Base-by-base conservation (phyloP, 1,140 invertebrate genomes). In the Drosophila mojavensis region DNA sequence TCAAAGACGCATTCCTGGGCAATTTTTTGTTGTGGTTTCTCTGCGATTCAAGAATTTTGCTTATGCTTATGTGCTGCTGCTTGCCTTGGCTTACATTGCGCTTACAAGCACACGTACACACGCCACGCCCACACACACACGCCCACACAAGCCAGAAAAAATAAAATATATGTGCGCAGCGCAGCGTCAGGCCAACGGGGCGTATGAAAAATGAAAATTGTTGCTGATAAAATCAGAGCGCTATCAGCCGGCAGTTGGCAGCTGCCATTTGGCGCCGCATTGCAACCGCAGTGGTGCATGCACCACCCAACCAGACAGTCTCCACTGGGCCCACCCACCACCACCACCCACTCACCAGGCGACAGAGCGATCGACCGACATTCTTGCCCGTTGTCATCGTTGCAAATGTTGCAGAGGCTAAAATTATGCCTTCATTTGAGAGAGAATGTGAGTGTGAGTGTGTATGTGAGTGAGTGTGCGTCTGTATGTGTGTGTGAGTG, bases 181-280 rank as follows among this genome's bases (percentile, higher is more conserved):
- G 48, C 61, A 39, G 36, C 33, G 36, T 2, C 36, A 11, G 36
- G 55, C 30, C 24, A 60, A 30, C 41, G 33, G 50, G 36, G 65
- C 68, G 73, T 71, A 80, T 85, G 81, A 85, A 78, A 86, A 83
- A 89, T 86, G 83, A 81, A 83, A 88, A 86, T 88, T 83, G 83
- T 88, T 88, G 84, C 79, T 86, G 83, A 86, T 86, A 86, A 86
- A 86, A 86, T 86, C 79, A 64, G 68, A 77, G 79, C 61, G 76
- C 83, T 89, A 86, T 89, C 83, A 75, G 66, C 39, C 59, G 62
- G 80, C 79, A 79, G 73, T 66, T 83, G 80, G 71, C 75, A 78
- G 59, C 73, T 76, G 74, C 53, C 77, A 72, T 60, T 68, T 75
- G 65, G 55, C 62, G 64, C 70, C 79, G 82, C 81, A 84, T 56